Conservation (phyloP, 2,888 invertebrate species). For the Tigriopus californicus region DNA sequence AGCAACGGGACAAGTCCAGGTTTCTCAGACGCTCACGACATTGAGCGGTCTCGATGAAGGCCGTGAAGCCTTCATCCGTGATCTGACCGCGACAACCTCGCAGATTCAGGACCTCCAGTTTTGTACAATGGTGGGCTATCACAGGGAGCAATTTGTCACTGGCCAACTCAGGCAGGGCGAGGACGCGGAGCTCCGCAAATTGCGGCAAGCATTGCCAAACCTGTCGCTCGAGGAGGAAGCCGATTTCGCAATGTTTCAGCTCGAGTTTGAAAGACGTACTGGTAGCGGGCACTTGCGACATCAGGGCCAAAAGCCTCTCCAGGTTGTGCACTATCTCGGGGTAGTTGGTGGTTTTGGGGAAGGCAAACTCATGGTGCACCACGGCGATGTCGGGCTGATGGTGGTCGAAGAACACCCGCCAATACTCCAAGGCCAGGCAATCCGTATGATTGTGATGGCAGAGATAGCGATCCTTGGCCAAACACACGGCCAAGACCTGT, state of each 20-base stretch:
- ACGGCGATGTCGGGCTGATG: background rate
- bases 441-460: constrained; percentile 12
- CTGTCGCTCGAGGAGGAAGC: background rate
- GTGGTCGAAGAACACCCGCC: constrained; percentile 6
- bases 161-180: constrained; percentile 1
- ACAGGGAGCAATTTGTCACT: background rate
- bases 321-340: constrained; percentile 2
- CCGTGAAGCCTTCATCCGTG: constrained; percentile 5
- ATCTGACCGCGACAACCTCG: background rate
- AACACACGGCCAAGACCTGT: background rate
- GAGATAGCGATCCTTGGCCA: background rate
- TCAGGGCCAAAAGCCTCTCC: background rate
- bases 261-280: constrained; percentile 12
- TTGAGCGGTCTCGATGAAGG: background rate
- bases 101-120: constrained; percentile 9
- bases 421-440: constrained; percentile 5
- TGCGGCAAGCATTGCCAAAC: background rate
- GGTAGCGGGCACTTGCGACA: background rate
- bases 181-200: background rate
- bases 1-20: constrained; percentile 1
- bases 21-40: background rate
- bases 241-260: constrained; percentile 9
- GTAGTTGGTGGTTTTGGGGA: constrained; percentile 13
- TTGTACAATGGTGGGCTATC: constrained; percentile 5
- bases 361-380: constrained; percentile 10